Evolutionary conservation across 2,888 invertebrate genomes (phyloP).

Genomic region (Opisthograptis luteolata): DNA sequence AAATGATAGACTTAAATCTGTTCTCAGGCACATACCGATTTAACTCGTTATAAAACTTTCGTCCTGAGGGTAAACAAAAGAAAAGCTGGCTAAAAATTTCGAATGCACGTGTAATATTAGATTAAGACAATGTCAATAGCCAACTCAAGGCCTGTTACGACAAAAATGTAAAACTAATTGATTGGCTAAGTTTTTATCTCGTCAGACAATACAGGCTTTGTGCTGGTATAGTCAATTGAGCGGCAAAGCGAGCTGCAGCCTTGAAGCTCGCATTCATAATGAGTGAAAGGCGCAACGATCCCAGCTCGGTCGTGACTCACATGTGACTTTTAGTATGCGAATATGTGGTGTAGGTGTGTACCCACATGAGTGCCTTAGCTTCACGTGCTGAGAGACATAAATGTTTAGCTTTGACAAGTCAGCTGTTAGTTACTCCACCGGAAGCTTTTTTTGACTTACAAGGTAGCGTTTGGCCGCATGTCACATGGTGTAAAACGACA

Average conservation of each 20-base stretch:
- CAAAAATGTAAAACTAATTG: constrained; percentile 29
- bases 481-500: too few relatives aligned
- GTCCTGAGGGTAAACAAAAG: too few relatives aligned
- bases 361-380: not conserved
- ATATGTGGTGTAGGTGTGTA: constrained; percentile 35
- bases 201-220: constrained; percentile 58
- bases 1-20: too few relatives aligned
- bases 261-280: constrained; percentile 72
- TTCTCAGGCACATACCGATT: too few relatives aligned
- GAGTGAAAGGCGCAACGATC: constrained; percentile 75
- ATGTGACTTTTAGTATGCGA: constrained; percentile 55
- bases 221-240: constrained; percentile 59
- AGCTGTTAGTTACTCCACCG: not conserved
- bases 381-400: not conserved
- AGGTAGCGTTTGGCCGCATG: too few relatives aligned
- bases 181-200: constrained; percentile 33
- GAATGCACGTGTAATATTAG: not conserved
- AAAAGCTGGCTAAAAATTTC: too few relatives aligned
- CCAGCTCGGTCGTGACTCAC: constrained; percentile 64
- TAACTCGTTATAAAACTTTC: too few relatives aligned
- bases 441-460: too few relatives aligned
- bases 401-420: not conserved
- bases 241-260: constrained; percentile 61
- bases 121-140: constrained; percentile 1
- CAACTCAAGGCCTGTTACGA: constrained; percentile 24